Conservation (phyloP, 2,888 invertebrate genomes). For the Nephrotoma flavescens region DNA sequence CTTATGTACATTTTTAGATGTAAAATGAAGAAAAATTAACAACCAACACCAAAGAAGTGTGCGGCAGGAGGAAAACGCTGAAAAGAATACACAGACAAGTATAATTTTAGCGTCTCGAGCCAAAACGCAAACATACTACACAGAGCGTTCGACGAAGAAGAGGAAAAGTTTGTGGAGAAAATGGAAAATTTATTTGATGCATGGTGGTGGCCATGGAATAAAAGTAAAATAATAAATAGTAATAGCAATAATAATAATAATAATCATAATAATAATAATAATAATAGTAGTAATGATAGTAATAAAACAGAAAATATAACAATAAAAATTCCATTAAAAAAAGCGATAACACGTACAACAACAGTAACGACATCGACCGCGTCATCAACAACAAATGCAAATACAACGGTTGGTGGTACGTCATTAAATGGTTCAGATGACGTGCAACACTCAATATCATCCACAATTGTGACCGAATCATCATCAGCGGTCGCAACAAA, state of each 20-base stretch:
- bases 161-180: not conserved
- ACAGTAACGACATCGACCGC: not conserved
- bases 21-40: not conserved
- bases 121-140: not conserved
- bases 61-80: not conserved
- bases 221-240: not conserved
- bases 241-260: not conserved
- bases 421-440: not conserved
- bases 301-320: not conserved
- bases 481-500: not conserved
- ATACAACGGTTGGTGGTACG: not conserved
- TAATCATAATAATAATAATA: not conserved
- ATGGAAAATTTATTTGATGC: not conserved
- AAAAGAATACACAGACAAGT: not conserved
- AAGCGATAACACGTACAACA: not conserved
- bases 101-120: not conserved
- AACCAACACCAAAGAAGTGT: not conserved
- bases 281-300: not conserved
- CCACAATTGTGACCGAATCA: not conserved
- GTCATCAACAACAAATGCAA: not conserved
- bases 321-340: not conserved
- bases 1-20: not conserved
- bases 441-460: not conserved
- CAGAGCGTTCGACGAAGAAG: not conserved
- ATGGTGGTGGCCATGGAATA: conserved; percentile 3